Percentiles rank a stretch among this genome's conserved stretches.
Evolutionary conservation across 2,797 vertebrate genomes (phyloP).

Genomic region (Apodemus agrarius): DNA sequence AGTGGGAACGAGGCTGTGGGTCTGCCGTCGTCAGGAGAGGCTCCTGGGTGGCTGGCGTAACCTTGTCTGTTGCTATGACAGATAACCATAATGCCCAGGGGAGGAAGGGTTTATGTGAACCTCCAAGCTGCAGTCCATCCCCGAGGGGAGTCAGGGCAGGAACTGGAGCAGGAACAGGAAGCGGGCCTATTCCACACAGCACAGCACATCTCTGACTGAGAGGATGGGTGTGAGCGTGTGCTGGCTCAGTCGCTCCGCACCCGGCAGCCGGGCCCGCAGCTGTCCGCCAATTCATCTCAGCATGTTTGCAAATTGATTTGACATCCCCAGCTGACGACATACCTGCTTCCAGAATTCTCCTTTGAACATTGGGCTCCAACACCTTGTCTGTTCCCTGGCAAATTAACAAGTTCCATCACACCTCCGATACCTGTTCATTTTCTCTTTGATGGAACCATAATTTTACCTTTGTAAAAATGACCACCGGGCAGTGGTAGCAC

Average conservation of each 20-base stretch:
- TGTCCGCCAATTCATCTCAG: not conserved
- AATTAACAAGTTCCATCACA: not conserved
- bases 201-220: not conserved
- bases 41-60: not conserved
- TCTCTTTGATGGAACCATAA: not conserved
- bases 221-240: fast-evolving
- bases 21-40: no score
- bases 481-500: no score
- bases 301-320: no score
- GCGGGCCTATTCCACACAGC: no score
- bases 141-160: not conserved
- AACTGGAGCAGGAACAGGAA: not conserved
- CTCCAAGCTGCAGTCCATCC: not conserved
- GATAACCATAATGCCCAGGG: not conserved
- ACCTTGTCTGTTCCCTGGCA: not conserved
- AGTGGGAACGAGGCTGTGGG: fast-evolving
- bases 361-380: not conserved
- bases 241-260: fast-evolving
- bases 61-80: not conserved
- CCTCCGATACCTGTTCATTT: not conserved
- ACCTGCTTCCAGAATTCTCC: not conserved
- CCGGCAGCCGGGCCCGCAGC: not conserved
- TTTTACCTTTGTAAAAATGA: not conserved
- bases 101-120: not conserved
- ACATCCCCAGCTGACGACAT: not conserved